Evolutionary conservation across 2,888 invertebrate genomes (phyloP), one percentile per base, ranked within the genome.

Genomic region (Iselma pallidipennis): DNA sequence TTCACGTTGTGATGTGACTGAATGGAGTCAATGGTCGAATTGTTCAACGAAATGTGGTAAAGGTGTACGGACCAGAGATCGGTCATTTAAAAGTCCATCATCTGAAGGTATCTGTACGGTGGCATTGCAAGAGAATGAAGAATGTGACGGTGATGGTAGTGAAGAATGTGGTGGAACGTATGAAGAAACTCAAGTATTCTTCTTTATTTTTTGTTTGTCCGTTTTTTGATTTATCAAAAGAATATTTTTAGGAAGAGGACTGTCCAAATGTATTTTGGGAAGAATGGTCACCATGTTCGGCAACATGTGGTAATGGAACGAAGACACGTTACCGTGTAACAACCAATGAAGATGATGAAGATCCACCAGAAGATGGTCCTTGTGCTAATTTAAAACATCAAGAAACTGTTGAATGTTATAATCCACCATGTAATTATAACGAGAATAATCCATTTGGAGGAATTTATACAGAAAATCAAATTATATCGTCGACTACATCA

Each of bases 271-370:
- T 87, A 0, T 78, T 84, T 7, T 94, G 94, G 94, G 88, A 90
- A 31, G 83, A 85, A 9, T 94, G 93, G 91, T 87, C 89, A 4
- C 86, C 90, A 3, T 94, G 94, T 76, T 86, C 88, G 28, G 88
- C 87, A 16, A 85, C 86, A 0, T 94, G 94, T 77, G 93, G 92
- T 1, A 87, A 87, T 58, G 92, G 92, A 0, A 82, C 82, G 10
- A 83, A 86, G 56, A 81, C 84, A 70, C 85, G 91, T 51, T 84
- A 85, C 25, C 81, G 90, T 50, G 57, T 67, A 19, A 25, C 21
- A 16, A n/a, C 14, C 33, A 42, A 53, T 25, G 57, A 68, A 19
- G 53, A 60, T 1, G 75, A 81, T 29, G 68, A 65, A 23, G 62
- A 62, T 19, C 42, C 42, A 60, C 66, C 19, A 66, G 66, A 67